phyloP scores from a whole-genome alignment of 2,888 invertebrate genomes.

The Megaustenia siamemsis region DNA sequence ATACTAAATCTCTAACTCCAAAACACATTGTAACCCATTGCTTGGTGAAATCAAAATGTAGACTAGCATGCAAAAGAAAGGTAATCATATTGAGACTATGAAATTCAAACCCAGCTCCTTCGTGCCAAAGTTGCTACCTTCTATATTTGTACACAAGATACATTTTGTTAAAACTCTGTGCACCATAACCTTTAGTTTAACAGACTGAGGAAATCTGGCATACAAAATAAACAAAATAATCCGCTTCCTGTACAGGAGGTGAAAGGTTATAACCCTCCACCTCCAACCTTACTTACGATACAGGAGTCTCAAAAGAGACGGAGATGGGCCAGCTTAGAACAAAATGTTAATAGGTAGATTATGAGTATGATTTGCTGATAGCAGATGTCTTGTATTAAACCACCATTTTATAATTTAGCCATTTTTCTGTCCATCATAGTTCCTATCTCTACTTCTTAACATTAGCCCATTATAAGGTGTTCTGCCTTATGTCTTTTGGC shows the following conservation, averaged over 20 bases:
- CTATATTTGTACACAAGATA: neutral
- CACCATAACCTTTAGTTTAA: neutral
- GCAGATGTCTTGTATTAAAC: neutral
- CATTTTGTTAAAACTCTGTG: neutral
- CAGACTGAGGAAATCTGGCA: neutral
- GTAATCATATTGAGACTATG: neutral
- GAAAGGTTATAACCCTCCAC: conserved; percentile 11
- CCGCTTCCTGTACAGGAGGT: neutral
- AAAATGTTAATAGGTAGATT: neutral
- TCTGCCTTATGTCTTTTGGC: too few relatives aligned
- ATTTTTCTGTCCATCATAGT: too few relatives aligned
- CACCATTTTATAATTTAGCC: neutral
- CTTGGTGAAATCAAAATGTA: neutral
- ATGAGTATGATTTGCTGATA: neutral
- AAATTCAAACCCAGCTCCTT: neutral
- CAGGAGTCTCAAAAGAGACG: conserved; percentile 18
- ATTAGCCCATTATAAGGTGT: too few relatives aligned
- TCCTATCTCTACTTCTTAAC: too few relatives aligned
- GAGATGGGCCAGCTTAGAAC: conserved; percentile 5
- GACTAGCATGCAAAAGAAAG: conserved; percentile 3
- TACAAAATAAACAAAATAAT: neutral
- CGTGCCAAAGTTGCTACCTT: neutral
- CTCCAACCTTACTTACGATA: conserved; percentile 22
- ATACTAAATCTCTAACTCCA: neutral
- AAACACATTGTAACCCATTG: neutral